phyloP scores from a whole-genome alignment of 2,888 invertebrate species.

The Drosophila kanekoi region DNA sequence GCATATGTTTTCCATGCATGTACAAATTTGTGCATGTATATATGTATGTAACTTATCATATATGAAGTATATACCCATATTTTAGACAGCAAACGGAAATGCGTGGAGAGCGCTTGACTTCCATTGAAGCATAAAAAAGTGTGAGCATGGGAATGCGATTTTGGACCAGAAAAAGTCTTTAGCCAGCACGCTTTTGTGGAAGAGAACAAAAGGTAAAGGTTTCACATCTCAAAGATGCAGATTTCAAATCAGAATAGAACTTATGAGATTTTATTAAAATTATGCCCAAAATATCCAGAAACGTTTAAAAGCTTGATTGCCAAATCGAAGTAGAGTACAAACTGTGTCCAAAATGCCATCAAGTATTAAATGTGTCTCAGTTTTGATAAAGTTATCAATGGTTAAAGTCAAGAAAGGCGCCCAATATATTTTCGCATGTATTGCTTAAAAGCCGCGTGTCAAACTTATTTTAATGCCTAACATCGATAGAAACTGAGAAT shows the following conservation, averaged over 20 bases:
- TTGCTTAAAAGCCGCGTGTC: no score
- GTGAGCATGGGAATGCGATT: slow-evolving; percentile 17
- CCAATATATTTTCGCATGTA: no score
- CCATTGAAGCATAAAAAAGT: slow-evolving; percentile 6
- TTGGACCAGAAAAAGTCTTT: slow-evolving; percentile 3
- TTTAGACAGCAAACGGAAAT: slow-evolving; percentile 31
- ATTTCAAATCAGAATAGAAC: neutral
- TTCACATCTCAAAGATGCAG: no score
- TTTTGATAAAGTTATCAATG: no score
- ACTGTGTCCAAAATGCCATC: no score
- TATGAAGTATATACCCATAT: slow-evolving; percentile 15
- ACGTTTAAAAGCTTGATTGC: no score
- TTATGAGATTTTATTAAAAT: neutral
- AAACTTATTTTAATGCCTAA: no score
- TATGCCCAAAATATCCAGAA: neutral
- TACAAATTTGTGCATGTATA: neutral
- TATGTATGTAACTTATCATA: neutral
- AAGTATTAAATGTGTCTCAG: no score
- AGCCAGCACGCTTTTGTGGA: slow-evolving; percentile 5
- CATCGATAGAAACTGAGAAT: no score
- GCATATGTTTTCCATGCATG: slow-evolving; percentile 29
- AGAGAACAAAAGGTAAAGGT: neutral
- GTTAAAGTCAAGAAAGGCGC: no score
- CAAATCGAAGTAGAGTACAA: no score
- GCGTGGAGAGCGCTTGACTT: slow-evolving; percentile 26